A percentile compares a stretch with the other conserved stretches of the same genome.
These are phyloP conservation scores for Canis aureus DNA, from an alignment of 2,113 vertebrate genomes.

Conservation along the genomic window DNA sequence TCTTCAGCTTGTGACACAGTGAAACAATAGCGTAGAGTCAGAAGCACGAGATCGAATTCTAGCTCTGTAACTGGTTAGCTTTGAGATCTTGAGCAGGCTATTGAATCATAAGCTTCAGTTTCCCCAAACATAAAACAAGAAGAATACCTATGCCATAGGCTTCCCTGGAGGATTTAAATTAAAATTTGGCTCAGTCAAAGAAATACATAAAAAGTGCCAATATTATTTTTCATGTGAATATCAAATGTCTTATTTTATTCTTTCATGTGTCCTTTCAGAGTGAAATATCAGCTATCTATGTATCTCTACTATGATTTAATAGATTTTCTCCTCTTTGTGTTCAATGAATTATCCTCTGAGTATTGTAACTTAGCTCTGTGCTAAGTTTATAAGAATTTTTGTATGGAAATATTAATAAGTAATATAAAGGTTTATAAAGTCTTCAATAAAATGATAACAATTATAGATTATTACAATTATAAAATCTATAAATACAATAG, in stretches of 20 bases:
- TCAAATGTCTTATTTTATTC: neutral
- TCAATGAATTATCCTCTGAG: neutral
- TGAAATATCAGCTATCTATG: neutral
- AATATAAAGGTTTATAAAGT: neutral
- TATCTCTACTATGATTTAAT: slow-evolving; percentile 26
- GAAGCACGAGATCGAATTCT: neutral
- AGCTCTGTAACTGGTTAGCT: neutral
- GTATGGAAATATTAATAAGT: neutral
- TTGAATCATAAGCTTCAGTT: slow-evolving; percentile 26
- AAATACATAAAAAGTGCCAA: neutral
- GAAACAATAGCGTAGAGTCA: neutral
- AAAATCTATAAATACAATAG: neutral
- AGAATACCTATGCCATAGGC: neutral
- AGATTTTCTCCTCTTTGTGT: neutral
- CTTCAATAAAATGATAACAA: slow-evolving; percentile 48
- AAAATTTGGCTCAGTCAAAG: neutral
- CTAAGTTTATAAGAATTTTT: slow-evolving; percentile 13
- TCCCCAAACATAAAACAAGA: neutral
- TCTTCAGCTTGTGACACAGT: slow-evolving; percentile 50
- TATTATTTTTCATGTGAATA: slow-evolving; percentile 15
- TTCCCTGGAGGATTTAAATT: neutral
- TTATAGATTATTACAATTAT: neutral
- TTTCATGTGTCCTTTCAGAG: neutral
- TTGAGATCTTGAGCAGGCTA: neutral
- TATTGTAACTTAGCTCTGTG: neutral